Conservation (phyloP, 2,888 invertebrate species). For the Pteria penguin region DNA sequence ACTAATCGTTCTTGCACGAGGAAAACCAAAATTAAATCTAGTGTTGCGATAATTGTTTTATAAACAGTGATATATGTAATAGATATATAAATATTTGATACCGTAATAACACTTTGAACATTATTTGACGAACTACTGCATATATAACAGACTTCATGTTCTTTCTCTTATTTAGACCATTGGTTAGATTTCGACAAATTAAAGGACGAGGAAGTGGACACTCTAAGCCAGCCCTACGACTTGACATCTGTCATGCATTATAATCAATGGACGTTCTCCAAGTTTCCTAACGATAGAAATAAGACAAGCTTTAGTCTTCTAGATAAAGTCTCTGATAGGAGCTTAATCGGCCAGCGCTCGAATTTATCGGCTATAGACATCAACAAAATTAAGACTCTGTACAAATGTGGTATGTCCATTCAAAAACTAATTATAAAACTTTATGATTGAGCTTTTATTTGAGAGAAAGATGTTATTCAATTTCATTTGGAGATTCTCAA, state of each 20-base stretch:
- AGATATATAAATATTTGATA: too few species aligned
- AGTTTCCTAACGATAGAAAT: constrained; percentile 43
- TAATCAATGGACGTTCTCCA: constrained; percentile 81
- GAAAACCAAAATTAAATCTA: too few species aligned
- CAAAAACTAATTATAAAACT: too few species aligned
- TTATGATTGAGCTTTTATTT: too few species aligned
- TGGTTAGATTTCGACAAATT: constrained; percentile 20
- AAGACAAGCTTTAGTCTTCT: constrained; percentile 80
- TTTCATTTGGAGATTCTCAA: too few species aligned
- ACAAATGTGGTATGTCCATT: constrained; percentile 74
- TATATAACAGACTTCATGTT: too few species aligned
- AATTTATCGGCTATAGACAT: constrained; percentile 79
- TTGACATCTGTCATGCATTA: constrained; percentile 91
- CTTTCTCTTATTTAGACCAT: constrained; percentile 19
- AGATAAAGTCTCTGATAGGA: background rate
- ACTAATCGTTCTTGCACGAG: too few species aligned
- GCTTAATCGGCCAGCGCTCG: constrained; percentile 81
- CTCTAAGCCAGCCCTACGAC: constrained; percentile 86
- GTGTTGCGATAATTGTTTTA: too few species aligned
- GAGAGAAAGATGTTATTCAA: too few species aligned
- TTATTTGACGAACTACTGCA: too few species aligned
- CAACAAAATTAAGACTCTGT: constrained; percentile 79
- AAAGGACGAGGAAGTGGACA: constrained; percentile 73
- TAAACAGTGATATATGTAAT: too few species aligned
- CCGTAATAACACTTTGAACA: too few species aligned